These are phyloP conservation scores for Leiothrix lutea DNA, from an alignment of 2,113 vertebrate genomes.

Conservation along the genomic window DNA sequence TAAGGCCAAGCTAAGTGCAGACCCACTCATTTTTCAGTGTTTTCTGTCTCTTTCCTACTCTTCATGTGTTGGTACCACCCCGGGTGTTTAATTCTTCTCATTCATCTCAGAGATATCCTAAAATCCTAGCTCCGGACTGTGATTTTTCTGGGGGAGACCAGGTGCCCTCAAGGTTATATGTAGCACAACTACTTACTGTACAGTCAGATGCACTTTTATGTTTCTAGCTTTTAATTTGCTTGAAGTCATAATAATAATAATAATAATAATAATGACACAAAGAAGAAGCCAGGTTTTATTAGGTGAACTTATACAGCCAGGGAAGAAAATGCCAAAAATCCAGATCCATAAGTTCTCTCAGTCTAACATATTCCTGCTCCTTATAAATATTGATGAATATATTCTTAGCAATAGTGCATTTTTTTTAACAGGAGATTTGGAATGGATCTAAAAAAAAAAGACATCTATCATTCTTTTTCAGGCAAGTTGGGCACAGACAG, in stretches of 20 bases:
- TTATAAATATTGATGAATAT: neutral
- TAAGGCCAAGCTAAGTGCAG: neutral
- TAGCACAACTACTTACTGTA: fast-evolving
- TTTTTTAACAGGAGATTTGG: neutral
- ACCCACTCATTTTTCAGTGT: neutral
- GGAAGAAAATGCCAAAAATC: neutral
- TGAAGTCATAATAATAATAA: neutral
- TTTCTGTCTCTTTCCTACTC: neutral
- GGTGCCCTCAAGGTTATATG: neutral
- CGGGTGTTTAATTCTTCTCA: neutral
- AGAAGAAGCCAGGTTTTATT: neutral
- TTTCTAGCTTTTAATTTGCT: neutral
- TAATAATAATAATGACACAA: neutral
- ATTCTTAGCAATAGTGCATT: neutral
- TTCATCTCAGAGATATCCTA: neutral
- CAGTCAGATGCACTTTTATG: neutral
- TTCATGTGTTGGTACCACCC: fast-evolving
- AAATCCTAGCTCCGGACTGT: neutral
- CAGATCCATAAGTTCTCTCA: neutral
- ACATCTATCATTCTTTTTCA: neutral
- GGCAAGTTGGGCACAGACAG: neutral
- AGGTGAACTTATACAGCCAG: neutral
- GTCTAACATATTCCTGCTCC: neutral
- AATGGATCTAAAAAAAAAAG: neutral
- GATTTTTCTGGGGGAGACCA: neutral